Conservation (phyloP, 2,797 vertebrate species). For the Salmo trutta region DNA sequence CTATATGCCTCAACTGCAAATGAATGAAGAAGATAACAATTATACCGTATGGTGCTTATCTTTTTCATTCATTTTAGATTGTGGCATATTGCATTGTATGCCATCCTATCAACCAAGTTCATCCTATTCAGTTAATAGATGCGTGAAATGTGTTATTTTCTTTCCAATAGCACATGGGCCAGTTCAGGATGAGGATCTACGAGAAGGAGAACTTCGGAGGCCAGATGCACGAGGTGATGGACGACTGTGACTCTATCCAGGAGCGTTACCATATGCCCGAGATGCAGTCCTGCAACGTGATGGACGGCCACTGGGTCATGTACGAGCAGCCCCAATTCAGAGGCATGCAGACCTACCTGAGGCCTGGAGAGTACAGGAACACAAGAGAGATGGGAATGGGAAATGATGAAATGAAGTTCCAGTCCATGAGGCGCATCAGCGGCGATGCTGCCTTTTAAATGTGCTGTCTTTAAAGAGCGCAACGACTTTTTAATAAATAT, state of each 20-base stretch:
- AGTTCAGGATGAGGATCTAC: slow-evolving; percentile 63
- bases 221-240: slow-evolving; percentile 52
- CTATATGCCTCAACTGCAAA: background rate
- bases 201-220: slow-evolving; percentile 61
- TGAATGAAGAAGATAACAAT: too few species aligned
- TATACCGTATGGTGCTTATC: too few species aligned
- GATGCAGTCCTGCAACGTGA: slow-evolving; percentile 61
- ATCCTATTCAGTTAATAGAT: background rate
- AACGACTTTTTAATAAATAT: slow-evolving; percentile 9
- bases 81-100: background rate
- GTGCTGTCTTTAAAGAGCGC: background rate
- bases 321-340: slow-evolving; percentile 57
- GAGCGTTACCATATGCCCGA: slow-evolving; percentile 52
- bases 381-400: slow-evolving; percentile 47
- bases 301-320: slow-evolving; percentile 62
- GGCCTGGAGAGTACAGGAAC: slow-evolving; percentile 63
- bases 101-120: background rate
- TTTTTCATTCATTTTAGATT: too few species aligned
- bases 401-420: slow-evolving; percentile 33
- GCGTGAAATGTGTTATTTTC: background rate
- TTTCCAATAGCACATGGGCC: slow-evolving; percentile 43
- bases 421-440: slow-evolving; percentile 31
- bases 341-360: slow-evolving; percentile 64
- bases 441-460: slow-evolving; percentile 4
- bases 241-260: slow-evolving; percentile 60